Base-by-base conservation (phyloP, 2,888 invertebrate genomes). In the Drosophila falleni region DNA sequence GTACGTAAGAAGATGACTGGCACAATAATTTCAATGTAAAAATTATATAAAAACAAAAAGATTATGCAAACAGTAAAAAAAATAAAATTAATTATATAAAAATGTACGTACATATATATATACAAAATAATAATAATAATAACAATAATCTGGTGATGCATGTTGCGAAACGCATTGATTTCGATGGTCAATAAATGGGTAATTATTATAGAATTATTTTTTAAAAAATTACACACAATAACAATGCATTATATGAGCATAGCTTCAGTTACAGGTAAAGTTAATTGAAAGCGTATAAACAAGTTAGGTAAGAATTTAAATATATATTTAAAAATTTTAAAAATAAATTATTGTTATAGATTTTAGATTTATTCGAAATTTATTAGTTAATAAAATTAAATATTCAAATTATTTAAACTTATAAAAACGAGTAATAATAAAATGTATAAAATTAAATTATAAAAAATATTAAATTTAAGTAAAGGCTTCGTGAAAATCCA, bases 151-250 rank as follows among this genome's bases (percentile, higher is more conserved):
- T 74, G 76, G 53, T 69, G 68, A 74, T 68, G 65, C 73, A 61
- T 80, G 66, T 51, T 58, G 61, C 55, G 10, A 23, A 64, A 60
- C 54, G 66, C 79, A 72, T 63, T 84, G 84, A 89, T 87, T 87
- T 81, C 74, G 56, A 54, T 70, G 55, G 53, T 60, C 66, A 69
- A 77, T 72, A 69, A 74, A 76, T 74, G 69, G 64, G 73, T 86
- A 78, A 85, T 88, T 88, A 86, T 81, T 76, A 81, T 79, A 79
- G 72, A 74, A 88, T 86, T 81, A 80, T 74, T 59, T 77, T 56
- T 53, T 26, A 6, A 55, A 64, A 50, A 63, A 73, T 59, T 51
- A 49, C 33, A 10, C 15, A n/a, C 31, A 44, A 53, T 44, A 42
- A 41, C 61, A 44, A 55, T 50, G 41, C 37, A 23, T 51, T 35